These are phyloP conservation scores for Machaerirhynchus nigripectus DNA, from an alignment of 2,113 vertebrate genomes.

Conservation along the genomic window DNA sequence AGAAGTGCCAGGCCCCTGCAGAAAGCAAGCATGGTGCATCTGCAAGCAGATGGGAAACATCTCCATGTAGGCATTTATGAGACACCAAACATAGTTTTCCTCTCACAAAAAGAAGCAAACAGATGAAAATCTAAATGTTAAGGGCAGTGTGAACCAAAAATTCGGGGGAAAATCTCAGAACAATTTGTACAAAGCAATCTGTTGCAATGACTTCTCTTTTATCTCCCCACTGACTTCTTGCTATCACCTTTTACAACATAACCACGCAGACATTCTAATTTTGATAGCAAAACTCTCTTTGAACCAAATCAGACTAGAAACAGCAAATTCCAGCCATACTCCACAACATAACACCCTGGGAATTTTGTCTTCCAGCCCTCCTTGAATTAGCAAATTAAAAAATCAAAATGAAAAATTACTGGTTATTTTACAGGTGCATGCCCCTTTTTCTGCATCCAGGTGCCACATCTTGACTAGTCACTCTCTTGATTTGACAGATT, in stretches of 20 bases:
- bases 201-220: not conserved
- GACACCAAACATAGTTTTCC: slow-evolving; percentile 7
- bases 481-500: not conserved
- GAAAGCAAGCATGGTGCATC: slow-evolving; percentile 15
- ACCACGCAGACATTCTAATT: not conserved
- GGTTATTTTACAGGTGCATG: not conserved
- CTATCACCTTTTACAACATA: not conserved
- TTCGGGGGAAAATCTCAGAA: not conserved
- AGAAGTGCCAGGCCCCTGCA: not conserved
- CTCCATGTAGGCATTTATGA: slow-evolving; percentile 40
- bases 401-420: accelerated
- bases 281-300: not conserved
- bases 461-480: not conserved
- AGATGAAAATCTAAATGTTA: slow-evolving; percentile 55
- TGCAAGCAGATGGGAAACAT: slow-evolving; percentile 58
- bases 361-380: not conserved
- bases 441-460: not conserved
- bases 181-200: slow-evolving; percentile 25
- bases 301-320: not conserved
- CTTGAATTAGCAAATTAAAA: not conserved
- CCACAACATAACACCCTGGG: not conserved
- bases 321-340: not conserved
- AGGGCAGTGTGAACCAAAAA: slow-evolving; percentile 18
- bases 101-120: slow-evolving; percentile 28
- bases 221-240: not conserved